These are phyloP conservation scores for Podarcis raffonei DNA, from an alignment of 2,113 vertebrate species.

Conservation along the genomic window DNA sequence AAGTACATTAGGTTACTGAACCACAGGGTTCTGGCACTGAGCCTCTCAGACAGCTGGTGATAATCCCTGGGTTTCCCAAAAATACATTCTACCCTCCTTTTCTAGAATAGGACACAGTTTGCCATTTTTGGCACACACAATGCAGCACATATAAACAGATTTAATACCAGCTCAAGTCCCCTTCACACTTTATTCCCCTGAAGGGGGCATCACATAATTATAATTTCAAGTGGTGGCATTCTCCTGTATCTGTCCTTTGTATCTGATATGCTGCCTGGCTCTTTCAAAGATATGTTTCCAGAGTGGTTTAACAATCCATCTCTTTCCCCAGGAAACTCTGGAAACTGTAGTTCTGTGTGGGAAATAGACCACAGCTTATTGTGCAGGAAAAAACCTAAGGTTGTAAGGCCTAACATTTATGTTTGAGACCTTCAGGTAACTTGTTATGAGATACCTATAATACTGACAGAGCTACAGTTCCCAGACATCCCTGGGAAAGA, in stretches of 20 bases:
- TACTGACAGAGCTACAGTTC: no score
- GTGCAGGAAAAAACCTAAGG: no score
- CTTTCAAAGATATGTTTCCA: background rate
- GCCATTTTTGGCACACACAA: slow-evolving; percentile 38
- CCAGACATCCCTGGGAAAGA: no score
- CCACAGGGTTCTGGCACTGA: slow-evolving; percentile 49
- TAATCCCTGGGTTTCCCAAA: slow-evolving; percentile 63
- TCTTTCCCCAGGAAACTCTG: background rate
- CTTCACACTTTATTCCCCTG: background rate
- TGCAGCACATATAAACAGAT: slow-evolving; percentile 12
- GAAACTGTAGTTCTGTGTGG: no score
- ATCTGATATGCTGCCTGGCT: no score
- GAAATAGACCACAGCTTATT: no score
- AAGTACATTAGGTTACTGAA: slow-evolving; percentile 54
- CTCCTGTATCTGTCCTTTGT: no score
- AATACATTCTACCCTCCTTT: slow-evolving; percentile 38
- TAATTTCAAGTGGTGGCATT: no score
- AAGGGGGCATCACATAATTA: background rate
- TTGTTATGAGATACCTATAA: no score
- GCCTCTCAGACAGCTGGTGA: slow-evolving; percentile 47
- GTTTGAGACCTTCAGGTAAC: no score
- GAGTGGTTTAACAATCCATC: background rate
- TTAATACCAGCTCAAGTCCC: slow-evolving; percentile 28
- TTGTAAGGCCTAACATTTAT: no score
- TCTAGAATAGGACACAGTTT: background rate